Evolutionary conservation across 1,140 invertebrate species (phyloP).

Genomic region (Conus ventricosus): DNA sequence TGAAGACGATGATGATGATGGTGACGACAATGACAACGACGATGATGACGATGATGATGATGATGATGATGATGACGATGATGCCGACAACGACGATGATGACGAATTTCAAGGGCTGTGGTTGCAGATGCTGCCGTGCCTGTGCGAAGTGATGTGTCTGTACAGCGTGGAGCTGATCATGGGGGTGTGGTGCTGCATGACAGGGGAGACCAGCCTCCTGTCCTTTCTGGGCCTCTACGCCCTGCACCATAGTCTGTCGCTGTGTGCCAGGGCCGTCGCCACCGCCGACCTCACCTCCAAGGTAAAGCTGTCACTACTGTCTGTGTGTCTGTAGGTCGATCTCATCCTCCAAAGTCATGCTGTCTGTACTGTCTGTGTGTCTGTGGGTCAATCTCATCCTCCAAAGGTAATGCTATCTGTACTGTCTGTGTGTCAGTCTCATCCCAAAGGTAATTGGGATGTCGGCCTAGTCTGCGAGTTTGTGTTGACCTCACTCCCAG

Average conservation of each 20-base stretch:
- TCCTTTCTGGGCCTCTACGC: constrained; percentile 16
- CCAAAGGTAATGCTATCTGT: too few species aligned
- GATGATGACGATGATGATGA: not conserved
- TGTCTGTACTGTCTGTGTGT: too few species aligned
- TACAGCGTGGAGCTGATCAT: constrained; percentile 63
- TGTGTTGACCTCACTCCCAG: too few species aligned
- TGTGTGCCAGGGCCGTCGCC: constrained; percentile 6
- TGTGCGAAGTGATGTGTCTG: constrained; percentile 69
- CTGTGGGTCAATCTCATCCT: too few species aligned
- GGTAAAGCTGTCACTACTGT: not conserved
- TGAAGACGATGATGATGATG: not conserved
- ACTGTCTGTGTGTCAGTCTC: too few species aligned
- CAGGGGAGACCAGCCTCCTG: not conserved
- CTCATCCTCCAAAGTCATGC: too few species aligned
- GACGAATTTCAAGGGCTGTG: not conserved
- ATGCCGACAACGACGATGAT: not conserved
- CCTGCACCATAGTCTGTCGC: constrained; percentile 20
- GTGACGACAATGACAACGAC: not conserved
- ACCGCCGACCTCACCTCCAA: constrained; percentile 19
- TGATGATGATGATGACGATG: not conserved
- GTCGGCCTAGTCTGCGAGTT: too few species aligned
- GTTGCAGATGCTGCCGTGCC: constrained; percentile 61
- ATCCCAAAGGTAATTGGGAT: too few species aligned
- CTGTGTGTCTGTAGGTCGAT: too few species aligned
- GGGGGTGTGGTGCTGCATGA: constrained; percentile 29